Evolutionary conservation across 2,797 vertebrate species (phyloP), one percentile per base, ranked within the genome.

Genomic region (Sebastes oblongus): DNA sequence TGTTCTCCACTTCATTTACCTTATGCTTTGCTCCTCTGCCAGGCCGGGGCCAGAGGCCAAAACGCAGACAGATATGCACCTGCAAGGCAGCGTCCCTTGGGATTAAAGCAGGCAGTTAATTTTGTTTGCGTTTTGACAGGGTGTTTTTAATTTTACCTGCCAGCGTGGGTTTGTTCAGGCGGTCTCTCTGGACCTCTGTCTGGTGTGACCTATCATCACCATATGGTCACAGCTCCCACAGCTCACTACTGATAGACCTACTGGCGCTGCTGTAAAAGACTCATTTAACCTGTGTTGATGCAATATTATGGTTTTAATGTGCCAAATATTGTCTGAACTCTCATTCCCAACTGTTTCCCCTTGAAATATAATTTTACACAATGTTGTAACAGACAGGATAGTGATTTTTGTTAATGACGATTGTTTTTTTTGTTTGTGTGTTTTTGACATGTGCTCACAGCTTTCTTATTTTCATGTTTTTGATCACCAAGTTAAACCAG

Each of bases 1-100:
- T 93, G 93, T 94, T 94, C 87, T 89, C 82, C 84, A 81, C 78
- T 91, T 93, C 88, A 91, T 89, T 88, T 93, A 86, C 91, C 93
- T 89, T 94, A 91, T 93, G 92, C 84, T 85, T 56, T 5, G 20
- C 81, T 90, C 82, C 67, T 81, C 78, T 86, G 86, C 81, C 85
- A 86, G 84, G 85, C 70, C 81, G 69, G 69, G 88, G 72, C 86
- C 79, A 89, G 77, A 86, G 89, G 88, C 89, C 88, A 86, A 78
- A 87, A 72, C 54, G 56, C 66, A 84, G 88, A 83, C 85, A 86
- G 80, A 82, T 74, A 67, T 77, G 75, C 84, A 85, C 77, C 85
- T 86, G 84, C 82, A 82, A 85, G 59, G 77, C 20, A 84, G 34
- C 69, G 39, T 67, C 89, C 85, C 78, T 16, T 39, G 88, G 86